Evolutionary conservation across 2,888 invertebrate genomes (phyloP).

Genomic region (Zele albiditarsus): DNA sequence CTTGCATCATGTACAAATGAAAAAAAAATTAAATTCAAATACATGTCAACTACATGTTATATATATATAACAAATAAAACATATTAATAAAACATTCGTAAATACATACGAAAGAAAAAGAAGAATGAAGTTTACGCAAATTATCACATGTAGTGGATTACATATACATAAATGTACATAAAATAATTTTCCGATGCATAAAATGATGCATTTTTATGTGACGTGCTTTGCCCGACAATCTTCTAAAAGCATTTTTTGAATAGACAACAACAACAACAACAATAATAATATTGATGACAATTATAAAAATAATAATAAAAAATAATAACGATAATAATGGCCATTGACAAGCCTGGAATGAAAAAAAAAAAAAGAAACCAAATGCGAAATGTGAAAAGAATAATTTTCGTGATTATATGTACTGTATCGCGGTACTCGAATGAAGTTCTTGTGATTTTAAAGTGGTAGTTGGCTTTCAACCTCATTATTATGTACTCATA

Average conservation of each 20-base stretch:
- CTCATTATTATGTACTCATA: conserved; percentile 12
- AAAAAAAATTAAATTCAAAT: background rate
- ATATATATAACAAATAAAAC: conserved; percentile 11
- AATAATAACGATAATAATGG: background rate
- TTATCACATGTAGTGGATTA: conserved; percentile 20
- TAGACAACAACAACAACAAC: conserved; percentile 44
- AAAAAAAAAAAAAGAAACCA: background rate
- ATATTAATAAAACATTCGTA: background rate
- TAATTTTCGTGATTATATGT: conserved; percentile 25
- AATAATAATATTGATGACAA: too few species aligned
- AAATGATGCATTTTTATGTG: conserved; percentile 48
- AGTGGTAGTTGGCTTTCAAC: conserved; percentile 19
- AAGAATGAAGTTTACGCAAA: conserved; percentile 2
- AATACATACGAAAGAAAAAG: conserved; percentile 35
- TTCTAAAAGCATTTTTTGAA: conserved; percentile 46
- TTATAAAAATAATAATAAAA: too few species aligned
- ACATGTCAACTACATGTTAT: background rate
- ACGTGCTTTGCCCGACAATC: conserved; percentile 52
- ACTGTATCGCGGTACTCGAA: background rate
- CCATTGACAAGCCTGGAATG: background rate
- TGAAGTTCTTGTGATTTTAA: conserved; percentile 25
- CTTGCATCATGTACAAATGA: conserved; percentile 27
- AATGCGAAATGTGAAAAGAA: conserved; percentile 6
- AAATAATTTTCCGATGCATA: conserved; percentile 42
- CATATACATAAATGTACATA: conserved; percentile 45